Base-by-base conservation (phyloP, 2,888 invertebrate species). In the Pyrochroa serraticornis region DNA sequence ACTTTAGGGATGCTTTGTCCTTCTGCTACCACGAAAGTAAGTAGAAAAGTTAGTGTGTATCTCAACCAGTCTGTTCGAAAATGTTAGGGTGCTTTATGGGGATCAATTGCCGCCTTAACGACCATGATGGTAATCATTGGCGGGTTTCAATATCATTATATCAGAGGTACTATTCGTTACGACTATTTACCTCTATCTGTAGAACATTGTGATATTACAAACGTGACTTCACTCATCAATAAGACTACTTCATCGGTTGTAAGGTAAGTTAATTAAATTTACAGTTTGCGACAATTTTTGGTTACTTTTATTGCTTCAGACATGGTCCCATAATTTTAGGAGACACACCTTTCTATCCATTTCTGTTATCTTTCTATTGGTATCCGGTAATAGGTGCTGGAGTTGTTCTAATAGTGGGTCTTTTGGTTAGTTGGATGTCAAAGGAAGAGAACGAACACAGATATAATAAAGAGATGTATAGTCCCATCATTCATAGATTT, bases 1-100 rank as follows among this genome's bases (percentile, higher is more conserved):
- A 82, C 85, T 0, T 72, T 88, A 22, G 89, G 89, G 7, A 86
- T 89, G 70, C 81, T 88, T n/a, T 84, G 86, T 61, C 86, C 88
- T 0, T 85, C 84, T 67, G 84, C 84, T 0, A 87, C 85, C 62
- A 81, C 84, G 67, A 82, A 83, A 39, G 84, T 84, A 73, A 79
- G 79, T 41, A 33, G n/a, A 10, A 14, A 10, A 6, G 13, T n/a
- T 39, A 38, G 3, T 32, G 2, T 1, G 8, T 31, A 8, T 9
- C 10, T 10, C 3, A 8, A 9, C n/a, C 33, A 50, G 12, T 8
- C 2, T 10, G 32, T n/a, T 36, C 3, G 0, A n/a, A 7, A 30
- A 9, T 39, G 39, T 30, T 14, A 59, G 58, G 58, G 52, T 5
- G 53, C 53, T 3, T 38, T 58, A 5, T 51, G 43, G 10, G 53